These are phyloP conservation scores for Miichthys miiuy DNA, from an alignment of 2,797 vertebrate genomes.

Conservation along the genomic window DNA sequence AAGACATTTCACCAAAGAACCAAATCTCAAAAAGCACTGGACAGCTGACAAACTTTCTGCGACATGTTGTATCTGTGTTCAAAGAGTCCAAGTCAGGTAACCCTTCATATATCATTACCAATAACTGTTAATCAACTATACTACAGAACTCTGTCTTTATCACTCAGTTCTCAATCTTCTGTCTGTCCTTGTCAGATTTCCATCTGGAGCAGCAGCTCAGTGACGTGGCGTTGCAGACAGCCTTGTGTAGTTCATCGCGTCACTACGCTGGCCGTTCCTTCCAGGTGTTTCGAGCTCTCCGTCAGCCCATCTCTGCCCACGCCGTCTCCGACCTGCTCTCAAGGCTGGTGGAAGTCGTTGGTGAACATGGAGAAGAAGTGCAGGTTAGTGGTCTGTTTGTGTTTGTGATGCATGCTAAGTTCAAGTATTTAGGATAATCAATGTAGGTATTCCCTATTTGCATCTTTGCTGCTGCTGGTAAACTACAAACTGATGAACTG, in stretches of 20 bases:
- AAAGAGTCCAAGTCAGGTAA: conserved; percentile 98
- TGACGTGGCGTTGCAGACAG: conserved; percentile 95
- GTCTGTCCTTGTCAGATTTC: conserved; percentile 82
- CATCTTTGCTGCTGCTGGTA: neutral
- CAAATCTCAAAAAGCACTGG: conserved; percentile 95
- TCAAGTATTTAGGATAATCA: neutral
- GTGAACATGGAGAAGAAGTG: conserved; percentile 92
- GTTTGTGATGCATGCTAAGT: neutral
- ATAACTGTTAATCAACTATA: neutral
- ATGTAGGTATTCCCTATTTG: neutral
- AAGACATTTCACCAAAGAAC: conserved; percentile 98
- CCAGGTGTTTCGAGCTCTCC: conserved; percentile 95
- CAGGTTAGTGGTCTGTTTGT: conserved; percentile 64
- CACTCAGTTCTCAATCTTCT: neutral
- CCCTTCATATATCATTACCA: neutral
- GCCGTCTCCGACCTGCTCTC: conserved; percentile 94
- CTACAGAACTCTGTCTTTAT: neutral
- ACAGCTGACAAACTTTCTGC: conserved; percentile 94
- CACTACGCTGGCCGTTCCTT: conserved; percentile 97
- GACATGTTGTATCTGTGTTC: conserved; percentile 96
- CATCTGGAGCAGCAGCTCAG: conserved; percentile 95
- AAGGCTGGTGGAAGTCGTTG: conserved; percentile 93
- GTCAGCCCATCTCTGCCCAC: conserved; percentile 93
- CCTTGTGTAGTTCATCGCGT: conserved; percentile 94
- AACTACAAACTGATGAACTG: conserved; percentile 2